Base-by-base conservation (phyloP, 2,797 vertebrate species). In the Rhynchonycteris naso region DNA sequence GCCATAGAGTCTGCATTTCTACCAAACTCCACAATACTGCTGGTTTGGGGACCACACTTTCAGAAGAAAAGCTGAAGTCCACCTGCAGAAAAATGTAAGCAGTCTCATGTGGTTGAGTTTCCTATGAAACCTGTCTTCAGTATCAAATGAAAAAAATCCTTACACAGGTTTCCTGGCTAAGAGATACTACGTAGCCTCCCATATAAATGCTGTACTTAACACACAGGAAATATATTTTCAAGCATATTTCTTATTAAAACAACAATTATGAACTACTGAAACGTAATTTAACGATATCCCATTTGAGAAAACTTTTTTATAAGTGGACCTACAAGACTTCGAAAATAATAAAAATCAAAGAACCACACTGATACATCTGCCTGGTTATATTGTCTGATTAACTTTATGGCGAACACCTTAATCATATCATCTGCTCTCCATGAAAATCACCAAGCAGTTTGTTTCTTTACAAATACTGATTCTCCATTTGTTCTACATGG, bases 171-270 rank as follows among this genome's bases (percentile, higher is more conserved):
- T 89, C 66, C 22, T 28, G 35, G 69, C 22, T 74, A 56, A 91
- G 61, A 88, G 33, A 80, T n/a, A 72, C 7, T 11, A 61, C 1
- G n/a, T 43, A 50, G 15, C 33, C 82, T 65, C 26, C 13, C 50
- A 66, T 8, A 65, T 21, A 81, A 72, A 90, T 4, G 75, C 30
- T 18, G 30, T 81, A 47, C 80, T 95, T 69, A 61, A 56, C n/a
- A 85, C 0, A 9, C 8, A 74, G 11, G 52, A 81, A 72, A 81
- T 78, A 35, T 35, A 35, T 38, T 86, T 75, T 81, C 76, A 94
- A 96, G 78, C n/a, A 59, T 54, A 43, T 56, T 94, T 88, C 88
- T 91, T 93, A 90, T 58, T 69, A 94, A 95, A 84, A 22, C 30
- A 90, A 83, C 5, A 63, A 82, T n/a, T 86, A 54, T 47, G 26